Evolutionary conservation across 2,113 vertebrate genomes (phyloP).

Genomic region (Trinectes maculatus): DNA sequence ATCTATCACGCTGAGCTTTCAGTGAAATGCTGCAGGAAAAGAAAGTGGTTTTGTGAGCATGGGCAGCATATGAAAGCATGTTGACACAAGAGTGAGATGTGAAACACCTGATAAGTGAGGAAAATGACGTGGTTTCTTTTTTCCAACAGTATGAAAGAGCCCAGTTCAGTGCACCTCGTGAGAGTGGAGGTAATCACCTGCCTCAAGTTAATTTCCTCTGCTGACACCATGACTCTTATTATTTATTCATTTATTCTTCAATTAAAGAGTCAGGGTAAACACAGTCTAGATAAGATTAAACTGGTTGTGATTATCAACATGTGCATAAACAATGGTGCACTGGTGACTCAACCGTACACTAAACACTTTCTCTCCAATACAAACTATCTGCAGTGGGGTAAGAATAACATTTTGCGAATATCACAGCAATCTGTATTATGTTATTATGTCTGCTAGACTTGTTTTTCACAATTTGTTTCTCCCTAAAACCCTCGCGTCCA

Average conservation of each 20-base stretch:
- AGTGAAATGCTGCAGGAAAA: conserved; percentile 44
- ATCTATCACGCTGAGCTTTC: conserved; percentile 51
- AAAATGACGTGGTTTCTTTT: conserved; percentile 13
- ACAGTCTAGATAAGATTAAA: not conserved
- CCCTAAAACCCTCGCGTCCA: not conserved
- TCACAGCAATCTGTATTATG: no score
- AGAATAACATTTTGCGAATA: no score
- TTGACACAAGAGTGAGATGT: conserved; percentile 35
- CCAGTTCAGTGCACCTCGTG: not conserved
- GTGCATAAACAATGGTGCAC: not conserved
- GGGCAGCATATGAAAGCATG: conserved; percentile 48
- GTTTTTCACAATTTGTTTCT: no score
- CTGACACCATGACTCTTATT: conserved; percentile 11
- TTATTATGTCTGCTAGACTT: no score
- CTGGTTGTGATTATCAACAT: conserved; percentile 10
- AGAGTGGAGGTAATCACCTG: conserved; percentile 5
- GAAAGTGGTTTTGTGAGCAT: conserved; percentile 44
- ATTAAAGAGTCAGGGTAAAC: not conserved
- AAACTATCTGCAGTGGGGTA: no score
- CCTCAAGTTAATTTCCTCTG: conserved; percentile 32
- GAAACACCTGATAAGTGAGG: conserved; percentile 37
- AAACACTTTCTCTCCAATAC: no score
- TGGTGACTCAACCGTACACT: no score
- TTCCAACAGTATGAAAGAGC: not conserved
- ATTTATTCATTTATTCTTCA: not conserved